Percentiles rank a stretch among this genome's conserved stretches.
These are phyloP conservation scores for Drosophila limbata DNA, from an alignment of 2,888 invertebrate species.

Conservation along the genomic window DNA sequence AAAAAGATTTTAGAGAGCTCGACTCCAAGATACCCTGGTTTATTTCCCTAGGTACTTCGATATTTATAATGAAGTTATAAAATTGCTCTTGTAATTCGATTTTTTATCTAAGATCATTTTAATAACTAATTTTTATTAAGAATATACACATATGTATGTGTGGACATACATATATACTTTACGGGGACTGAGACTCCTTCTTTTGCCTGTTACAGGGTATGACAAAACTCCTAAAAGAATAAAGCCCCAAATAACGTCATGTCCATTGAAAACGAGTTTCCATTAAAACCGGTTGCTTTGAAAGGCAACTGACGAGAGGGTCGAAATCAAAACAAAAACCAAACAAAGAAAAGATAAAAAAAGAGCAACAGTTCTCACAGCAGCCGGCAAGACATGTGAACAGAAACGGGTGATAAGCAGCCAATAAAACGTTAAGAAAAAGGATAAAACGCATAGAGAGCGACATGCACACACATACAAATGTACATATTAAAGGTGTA, in stretches of 20 bases:
- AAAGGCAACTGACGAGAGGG: slow-evolving; percentile 17
- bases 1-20: not conserved
- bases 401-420: not conserved
- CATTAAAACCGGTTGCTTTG: slow-evolving; percentile 43
- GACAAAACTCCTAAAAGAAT: not conserved
- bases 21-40: not conserved
- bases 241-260: slow-evolving; percentile 45
- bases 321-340: not conserved
- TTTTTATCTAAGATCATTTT: too few species aligned
- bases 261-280: slow-evolving; percentile 43
- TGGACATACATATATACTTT: too few species aligned
- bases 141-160: too few species aligned
- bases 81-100: not conserved
- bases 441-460: not conserved
- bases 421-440: not conserved
- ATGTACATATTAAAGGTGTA: not conserved
- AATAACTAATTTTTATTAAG: too few species aligned
- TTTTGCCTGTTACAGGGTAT: not conserved
- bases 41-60: too few species aligned
- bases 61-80: not conserved
- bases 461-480: not conserved
- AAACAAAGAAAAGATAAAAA: not conserved
- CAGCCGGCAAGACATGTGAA: slow-evolving; percentile 1
- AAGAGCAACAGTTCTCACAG: slow-evolving; percentile 9
- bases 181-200: too few species aligned